These are phyloP conservation scores for Dryas iulia DNA, from an alignment of 1,140 invertebrate species.

Conservation along the genomic window DNA sequence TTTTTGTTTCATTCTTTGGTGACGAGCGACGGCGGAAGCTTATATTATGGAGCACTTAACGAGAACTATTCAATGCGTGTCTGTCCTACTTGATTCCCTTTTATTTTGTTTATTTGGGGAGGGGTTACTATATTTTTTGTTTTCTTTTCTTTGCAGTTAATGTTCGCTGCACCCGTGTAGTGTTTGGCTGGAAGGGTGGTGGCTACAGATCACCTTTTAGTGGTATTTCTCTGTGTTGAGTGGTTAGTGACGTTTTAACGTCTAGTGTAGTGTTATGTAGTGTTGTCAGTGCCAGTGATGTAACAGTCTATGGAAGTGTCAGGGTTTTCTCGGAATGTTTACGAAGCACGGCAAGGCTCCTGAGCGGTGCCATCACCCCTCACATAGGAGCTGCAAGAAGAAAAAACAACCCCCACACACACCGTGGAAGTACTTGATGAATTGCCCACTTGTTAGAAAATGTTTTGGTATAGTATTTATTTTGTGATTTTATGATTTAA, in stretches of 20 bases:
- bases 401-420: conserved; percentile 76
- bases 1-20: conserved; percentile 46
- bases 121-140: conserved; percentile 67
- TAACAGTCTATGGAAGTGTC: conserved; percentile 73
- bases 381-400: conserved; percentile 72
- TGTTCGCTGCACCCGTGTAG: conserved; percentile 55
- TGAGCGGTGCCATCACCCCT: conserved; percentile 69
- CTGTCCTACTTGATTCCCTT: conserved; percentile 39
- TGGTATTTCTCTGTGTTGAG: conserved; percentile 62
- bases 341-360: conserved; percentile 72
- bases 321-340: conserved; percentile 71
- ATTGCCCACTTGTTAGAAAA: conserved; percentile 81
- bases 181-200: conserved; percentile 61
- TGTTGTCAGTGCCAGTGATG: conserved; percentile 61
- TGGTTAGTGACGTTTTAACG: conserved; percentile 41
- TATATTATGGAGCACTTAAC: conserved; percentile 44
- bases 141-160: conserved; percentile 78
- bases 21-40: conserved; percentile 39
- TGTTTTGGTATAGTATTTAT: conserved; percentile 80
- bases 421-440: conserved; percentile 81
- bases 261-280: conserved; percentile 51
- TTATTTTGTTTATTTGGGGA: conserved; percentile 50
- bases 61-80: conserved; percentile 44
- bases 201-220: conserved; percentile 67
- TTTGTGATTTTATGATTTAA: conserved; percentile 37